Percentiles rank a stretch among this genome's conserved stretches.
These are phyloP conservation scores for Drosophila jambulina DNA, from an alignment of 1,140 invertebrate genomes.

Conservation along the genomic window DNA sequence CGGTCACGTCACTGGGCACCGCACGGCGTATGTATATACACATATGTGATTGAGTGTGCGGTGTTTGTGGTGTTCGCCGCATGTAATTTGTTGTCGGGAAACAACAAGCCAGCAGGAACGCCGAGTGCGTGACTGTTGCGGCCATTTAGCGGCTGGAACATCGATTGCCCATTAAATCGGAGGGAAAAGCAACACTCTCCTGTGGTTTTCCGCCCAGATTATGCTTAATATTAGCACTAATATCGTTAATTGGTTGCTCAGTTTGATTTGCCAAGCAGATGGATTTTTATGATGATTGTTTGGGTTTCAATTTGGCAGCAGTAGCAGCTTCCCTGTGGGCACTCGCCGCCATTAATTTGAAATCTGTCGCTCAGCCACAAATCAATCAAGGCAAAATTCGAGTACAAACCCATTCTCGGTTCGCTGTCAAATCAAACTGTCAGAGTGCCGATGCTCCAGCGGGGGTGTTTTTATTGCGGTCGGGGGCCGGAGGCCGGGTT, in stretches of 20 bases:
- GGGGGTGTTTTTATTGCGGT: slow-evolving; percentile 37
- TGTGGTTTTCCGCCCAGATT: slow-evolving; percentile 5
- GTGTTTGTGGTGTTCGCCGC: slow-evolving; percentile 15
- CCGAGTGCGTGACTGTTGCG: slow-evolving; percentile 43
- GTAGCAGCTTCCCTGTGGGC: slow-evolving; percentile 4
- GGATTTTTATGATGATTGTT: slow-evolving; percentile 43
- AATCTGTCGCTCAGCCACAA: slow-evolving; percentile 53
- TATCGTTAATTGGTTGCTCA: slow-evolving; percentile 40
- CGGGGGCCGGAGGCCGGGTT: slow-evolving; percentile 9
- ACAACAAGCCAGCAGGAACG: slow-evolving; percentile 40
- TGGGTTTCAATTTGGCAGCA: slow-evolving; percentile 10
- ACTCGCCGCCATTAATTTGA: slow-evolving; percentile 31
- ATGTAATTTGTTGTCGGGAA: slow-evolving; percentile 29
- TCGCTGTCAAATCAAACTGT: slow-evolving; percentile 58
- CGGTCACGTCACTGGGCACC: slow-evolving; percentile 44
- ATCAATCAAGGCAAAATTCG: slow-evolving; percentile 51
- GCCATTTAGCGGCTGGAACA: slow-evolving; percentile 32
- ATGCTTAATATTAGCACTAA: slow-evolving; percentile 34
- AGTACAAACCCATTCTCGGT: slow-evolving; percentile 25
- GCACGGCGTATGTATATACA: background rate
- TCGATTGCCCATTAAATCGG: slow-evolving; percentile 39
- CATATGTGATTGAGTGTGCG: slow-evolving; percentile 12
- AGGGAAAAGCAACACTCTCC: background rate
- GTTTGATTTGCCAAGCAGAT: slow-evolving; percentile 39
- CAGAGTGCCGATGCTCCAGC: background rate